Evolutionary conservation across 2,113 vertebrate species (phyloP).

Genomic region (Neotragus pygmaeus): DNA sequence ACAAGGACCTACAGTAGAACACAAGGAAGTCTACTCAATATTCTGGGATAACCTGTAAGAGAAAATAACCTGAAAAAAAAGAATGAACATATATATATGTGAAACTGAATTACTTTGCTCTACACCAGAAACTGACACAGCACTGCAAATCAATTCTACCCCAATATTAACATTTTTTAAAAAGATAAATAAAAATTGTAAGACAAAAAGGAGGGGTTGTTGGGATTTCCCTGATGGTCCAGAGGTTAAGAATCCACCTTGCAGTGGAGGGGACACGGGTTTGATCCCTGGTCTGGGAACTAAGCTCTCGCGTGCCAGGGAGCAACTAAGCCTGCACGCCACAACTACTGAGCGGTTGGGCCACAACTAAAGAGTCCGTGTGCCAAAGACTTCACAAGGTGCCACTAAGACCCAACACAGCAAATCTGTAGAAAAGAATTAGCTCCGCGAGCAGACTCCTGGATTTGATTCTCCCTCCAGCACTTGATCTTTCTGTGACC

Average conservation of each 20-base stretch:
- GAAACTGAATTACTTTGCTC: background rate
- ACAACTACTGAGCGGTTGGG: background rate
- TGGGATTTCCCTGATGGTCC: background rate
- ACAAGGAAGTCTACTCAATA: background rate
- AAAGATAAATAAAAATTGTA: background rate
- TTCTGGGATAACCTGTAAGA: background rate
- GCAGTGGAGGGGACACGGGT: background rate
- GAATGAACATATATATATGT: background rate
- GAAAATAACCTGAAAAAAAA: background rate
- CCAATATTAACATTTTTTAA: background rate
- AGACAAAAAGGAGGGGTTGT: background rate
- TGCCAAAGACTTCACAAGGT: background rate
- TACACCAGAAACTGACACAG: background rate
- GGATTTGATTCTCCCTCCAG: background rate
- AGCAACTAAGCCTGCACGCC: fast-evolving
- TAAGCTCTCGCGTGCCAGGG: background rate
- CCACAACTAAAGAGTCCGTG: background rate
- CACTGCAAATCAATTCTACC: background rate
- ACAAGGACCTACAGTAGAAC: background rate
- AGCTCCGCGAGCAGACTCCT: background rate
- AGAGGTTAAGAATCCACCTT: background rate
- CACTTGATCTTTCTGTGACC: background rate
- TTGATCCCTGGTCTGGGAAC: background rate
- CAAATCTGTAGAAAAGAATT: background rate
- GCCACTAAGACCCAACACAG: background rate